Evolutionary conservation across 2,888 invertebrate species (phyloP).

Genomic region (Macrophya alboannulata): DNA sequence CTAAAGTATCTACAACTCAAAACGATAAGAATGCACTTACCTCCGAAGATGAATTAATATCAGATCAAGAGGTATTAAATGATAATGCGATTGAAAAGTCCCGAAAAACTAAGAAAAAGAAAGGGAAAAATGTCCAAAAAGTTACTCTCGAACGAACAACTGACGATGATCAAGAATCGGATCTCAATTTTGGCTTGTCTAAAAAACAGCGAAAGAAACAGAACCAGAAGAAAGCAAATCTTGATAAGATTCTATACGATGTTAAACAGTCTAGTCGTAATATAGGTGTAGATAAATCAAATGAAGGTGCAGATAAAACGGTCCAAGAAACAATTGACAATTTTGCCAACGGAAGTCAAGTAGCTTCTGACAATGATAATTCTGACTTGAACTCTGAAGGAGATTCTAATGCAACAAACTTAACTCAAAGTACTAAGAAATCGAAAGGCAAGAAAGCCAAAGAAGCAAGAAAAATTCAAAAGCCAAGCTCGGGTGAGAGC

Average conservation of each 20-base stretch:
- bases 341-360: constrained; percentile 61
- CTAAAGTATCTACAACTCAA: constrained; percentile 59
- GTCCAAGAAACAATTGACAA: constrained; percentile 63
- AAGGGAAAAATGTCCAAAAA: constrained; percentile 67
- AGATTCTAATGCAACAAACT: constrained; percentile 59
- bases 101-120: constrained; percentile 72
- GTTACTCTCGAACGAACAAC: constrained; percentile 67
- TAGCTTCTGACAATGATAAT: constrained; percentile 66
- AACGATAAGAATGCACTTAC: constrained; percentile 68
- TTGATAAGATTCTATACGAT: constrained; percentile 63
- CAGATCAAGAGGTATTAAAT: constrained; percentile 72
- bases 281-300: constrained; percentile 39
- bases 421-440: constrained; percentile 53
- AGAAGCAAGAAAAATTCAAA: constrained; percentile 70
- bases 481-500: constrained; percentile 65
- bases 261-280: constrained; percentile 51
- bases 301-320: constrained; percentile 58
- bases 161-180: constrained; percentile 72
- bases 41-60: constrained; percentile 75
- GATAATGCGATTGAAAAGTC: constrained; percentile 60
- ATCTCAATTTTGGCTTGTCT: constrained; percentile 76
- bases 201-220: constrained; percentile 80
- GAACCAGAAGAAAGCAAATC: constrained; percentile 62
- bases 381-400: constrained; percentile 64
- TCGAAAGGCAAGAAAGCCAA: constrained; percentile 72